A percentile compares a stretch with the other conserved stretches of the same genome.
Evolutionary conservation across 2,797 vertebrate species (phyloP).

Genomic region (Sebastes miniatus): DNA sequence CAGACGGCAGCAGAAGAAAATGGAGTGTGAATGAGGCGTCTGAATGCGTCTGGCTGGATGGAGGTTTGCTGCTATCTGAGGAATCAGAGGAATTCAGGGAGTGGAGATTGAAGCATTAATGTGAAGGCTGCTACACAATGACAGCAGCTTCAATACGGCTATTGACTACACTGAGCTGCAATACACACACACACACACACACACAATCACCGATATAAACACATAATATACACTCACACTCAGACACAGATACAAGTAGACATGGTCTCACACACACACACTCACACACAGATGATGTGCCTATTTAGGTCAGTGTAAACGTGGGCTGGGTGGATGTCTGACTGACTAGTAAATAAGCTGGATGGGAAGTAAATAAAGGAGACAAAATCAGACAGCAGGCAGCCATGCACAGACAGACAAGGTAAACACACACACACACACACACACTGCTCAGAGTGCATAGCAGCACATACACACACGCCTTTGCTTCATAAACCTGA

Average conservation of each 20-base stretch:
- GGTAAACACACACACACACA: conserved; percentile 37
- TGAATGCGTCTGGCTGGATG: conserved; percentile 5
- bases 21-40: neutral
- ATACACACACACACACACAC: neutral
- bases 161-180: neutral
- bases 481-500: conserved; percentile 29
- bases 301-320: conserved; percentile 67
- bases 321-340: conserved; percentile 54
- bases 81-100: conserved; percentile 32
- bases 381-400: conserved; percentile 62
- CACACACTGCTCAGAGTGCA: neutral
- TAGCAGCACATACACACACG: neutral
- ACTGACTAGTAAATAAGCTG: conserved; percentile 63
- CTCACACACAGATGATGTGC: conserved; percentile 15
- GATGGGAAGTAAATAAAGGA: conserved; percentile 62
- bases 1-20: neutral
- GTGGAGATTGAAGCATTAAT: conserved; percentile 13
- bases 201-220: neutral
- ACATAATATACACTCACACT: neutral
- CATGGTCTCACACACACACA: conserved; percentile 3
- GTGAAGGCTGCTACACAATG: conserved; percentile 3
- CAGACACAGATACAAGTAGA: conserved; percentile 4
- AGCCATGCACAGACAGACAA: conserved; percentile 41
- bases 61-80: conserved; percentile 20
- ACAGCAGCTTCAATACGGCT: conserved; percentile 8